These are phyloP conservation scores for Otocyon megalotis DNA, from an alignment of 2,113 vertebrate genomes.

Conservation along the genomic window DNA sequence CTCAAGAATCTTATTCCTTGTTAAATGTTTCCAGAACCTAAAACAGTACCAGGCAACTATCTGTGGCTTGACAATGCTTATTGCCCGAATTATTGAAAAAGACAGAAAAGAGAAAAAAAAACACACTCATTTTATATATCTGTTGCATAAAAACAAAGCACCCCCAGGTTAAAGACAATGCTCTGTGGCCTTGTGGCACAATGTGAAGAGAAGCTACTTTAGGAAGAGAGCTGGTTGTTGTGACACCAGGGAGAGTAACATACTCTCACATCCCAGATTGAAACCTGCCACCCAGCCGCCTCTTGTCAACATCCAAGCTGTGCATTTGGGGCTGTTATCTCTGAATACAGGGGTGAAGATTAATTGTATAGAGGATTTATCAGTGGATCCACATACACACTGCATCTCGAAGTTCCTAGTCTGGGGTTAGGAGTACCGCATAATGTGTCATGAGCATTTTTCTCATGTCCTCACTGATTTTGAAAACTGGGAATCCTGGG, in stretches of 20 bases:
- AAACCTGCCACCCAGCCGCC: neutral
- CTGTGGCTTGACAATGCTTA: neutral
- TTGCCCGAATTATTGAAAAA: neutral
- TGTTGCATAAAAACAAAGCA: neutral
- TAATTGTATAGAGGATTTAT: neutral
- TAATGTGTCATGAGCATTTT: neutral
- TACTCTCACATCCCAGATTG: neutral
- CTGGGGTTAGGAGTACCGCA: neutral
- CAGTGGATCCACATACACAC: neutral
- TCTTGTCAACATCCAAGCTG: neutral
- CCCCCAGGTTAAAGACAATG: neutral
- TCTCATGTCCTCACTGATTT: neutral
- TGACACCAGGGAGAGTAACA: neutral
- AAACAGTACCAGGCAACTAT: neutral
- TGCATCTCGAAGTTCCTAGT: neutral
- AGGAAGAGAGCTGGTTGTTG: neutral
- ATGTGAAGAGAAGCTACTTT: accelerated
- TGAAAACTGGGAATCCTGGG: neutral
- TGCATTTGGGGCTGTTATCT: neutral
- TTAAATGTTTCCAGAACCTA: neutral
- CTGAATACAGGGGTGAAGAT: neutral
- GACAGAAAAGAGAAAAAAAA: neutral
- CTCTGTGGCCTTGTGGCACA: too few relatives aligned
- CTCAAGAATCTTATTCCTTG: neutral
- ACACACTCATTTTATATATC: neutral